Evolutionary conservation across 2,888 invertebrate species (phyloP), one percentile per base, ranked within the genome.

Genomic region (Brachypalpus laphriformis): DNA sequence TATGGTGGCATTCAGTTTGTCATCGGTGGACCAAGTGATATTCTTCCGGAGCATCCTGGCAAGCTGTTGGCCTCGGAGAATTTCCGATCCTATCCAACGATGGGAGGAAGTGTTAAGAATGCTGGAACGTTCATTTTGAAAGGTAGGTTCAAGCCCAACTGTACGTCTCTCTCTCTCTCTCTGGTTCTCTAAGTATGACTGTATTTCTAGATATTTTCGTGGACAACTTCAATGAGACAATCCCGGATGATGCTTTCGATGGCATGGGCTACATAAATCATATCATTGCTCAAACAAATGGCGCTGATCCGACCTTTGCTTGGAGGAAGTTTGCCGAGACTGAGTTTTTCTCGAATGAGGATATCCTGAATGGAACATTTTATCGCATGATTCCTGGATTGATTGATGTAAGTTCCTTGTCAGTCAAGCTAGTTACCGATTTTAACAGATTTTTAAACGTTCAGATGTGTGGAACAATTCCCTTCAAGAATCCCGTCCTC

Each of bases 401-500:
- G 1, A 91, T 92, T 34, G 93, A 93, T 90, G 93, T 93, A 89
- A 90, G 92, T 89, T 20, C 5, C 8, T 49, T 8, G 4, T 11
- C 3, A 18, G 11, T 34, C 3, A 11, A 22, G 14, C 54, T 18
- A 20, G 0, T n/a, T 5, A 1, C 8, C n/a, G 20, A 57, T 9
- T 34, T 6, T 65, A 2, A 11, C 8, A 11, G 56, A 40, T 71
- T 47, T 56, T 22, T 47, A 5, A 63, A 6, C 6, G n/a, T n/a
- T 61, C 87, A 93, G 93, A 90, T 93, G 7, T 22, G 37, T 8
- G 70, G 70, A 2, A 70, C 70, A 14, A 51, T 9, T 89, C 93
- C 7, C 89, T 92, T 61, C 90, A 93, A 82, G 93, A 93, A 89
- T 90, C 92, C 92, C 0, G 90, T 92, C 0, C 88, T 93, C 20